Evolutionary conservation across 1,140 invertebrate species (phyloP).

Genomic region (Drosophila sp.): DNA sequence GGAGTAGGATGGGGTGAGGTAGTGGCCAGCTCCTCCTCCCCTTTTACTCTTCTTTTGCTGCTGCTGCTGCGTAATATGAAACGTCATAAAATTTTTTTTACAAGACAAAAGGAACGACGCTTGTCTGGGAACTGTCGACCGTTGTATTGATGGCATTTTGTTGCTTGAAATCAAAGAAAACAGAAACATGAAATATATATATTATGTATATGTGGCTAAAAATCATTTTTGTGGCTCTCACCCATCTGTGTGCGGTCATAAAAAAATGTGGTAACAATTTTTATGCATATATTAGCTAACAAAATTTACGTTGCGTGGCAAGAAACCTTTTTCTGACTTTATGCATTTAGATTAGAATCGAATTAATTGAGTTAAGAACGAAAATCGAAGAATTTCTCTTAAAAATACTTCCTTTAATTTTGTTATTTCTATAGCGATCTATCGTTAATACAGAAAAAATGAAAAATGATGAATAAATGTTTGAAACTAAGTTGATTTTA

Average conservation of each 20-base stretch:
- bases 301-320: background rate
- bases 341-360: background rate
- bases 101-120: slow-evolving; percentile 42
- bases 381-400: background rate
- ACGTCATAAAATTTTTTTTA: slow-evolving; percentile 68
- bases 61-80: slow-evolving; percentile 58
- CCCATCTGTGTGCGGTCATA: background rate
- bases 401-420: background rate
- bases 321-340: background rate
- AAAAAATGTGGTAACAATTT: slow-evolving; percentile 13
- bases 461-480: too few relatives aligned
- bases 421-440: too few relatives aligned
- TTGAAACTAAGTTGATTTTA: too few relatives aligned
- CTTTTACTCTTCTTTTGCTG: slow-evolving; percentile 22
- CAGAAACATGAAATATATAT: slow-evolving; percentile 5
- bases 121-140: slow-evolving; percentile 11
- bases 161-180: slow-evolving; percentile 19
- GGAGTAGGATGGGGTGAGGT: background rate
- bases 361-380: background rate
- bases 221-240: slow-evolving; percentile 5
- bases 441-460: too few relatives aligned
- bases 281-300: slow-evolving; percentile 10
- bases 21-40: background rate
- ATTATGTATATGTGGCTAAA: background rate
- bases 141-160: slow-evolving; percentile 2